phyloP scores from a whole-genome alignment of 2,888 invertebrate genomes.

The Aleiodes leptofemur region DNA sequence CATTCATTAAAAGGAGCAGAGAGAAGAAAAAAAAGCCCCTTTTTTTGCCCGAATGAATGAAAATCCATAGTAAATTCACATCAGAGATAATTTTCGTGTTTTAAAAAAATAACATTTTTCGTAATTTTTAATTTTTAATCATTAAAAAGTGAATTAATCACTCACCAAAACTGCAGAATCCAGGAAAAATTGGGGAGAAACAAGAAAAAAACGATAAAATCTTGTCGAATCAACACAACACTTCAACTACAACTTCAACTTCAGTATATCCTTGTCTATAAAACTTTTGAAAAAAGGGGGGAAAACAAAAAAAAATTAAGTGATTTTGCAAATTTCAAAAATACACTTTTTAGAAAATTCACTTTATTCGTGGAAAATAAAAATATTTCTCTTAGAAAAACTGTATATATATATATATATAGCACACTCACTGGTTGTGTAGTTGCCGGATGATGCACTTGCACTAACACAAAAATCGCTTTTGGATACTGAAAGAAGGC shows the following conservation, averaged over 20 bases:
- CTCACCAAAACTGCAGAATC: slow-evolving; percentile 11
- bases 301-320: neutral
- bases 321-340: neutral
- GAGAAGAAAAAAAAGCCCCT: slow-evolving; percentile 36
- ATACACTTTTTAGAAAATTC: neutral
- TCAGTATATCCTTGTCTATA: slow-evolving; percentile 30
- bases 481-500: neutral
- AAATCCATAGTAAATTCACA: slow-evolving; percentile 14
- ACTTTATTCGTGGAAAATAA: neutral
- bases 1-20: slow-evolving; percentile 31
- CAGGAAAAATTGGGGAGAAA: neutral
- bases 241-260: no score
- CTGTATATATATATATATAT: neutral
- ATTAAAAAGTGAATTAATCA: slow-evolving; percentile 24
- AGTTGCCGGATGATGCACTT: slow-evolving; percentile 38
- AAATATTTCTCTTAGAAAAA: neutral
- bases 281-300: neutral
- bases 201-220: no score
- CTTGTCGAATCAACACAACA: no score
- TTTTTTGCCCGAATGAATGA: slow-evolving; percentile 45
- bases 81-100: neutral
- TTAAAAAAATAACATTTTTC: neutral
- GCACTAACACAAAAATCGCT: slow-evolving; percentile 35
- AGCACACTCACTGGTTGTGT: slow-evolving; percentile 34
- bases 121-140: neutral